Base-by-base conservation (phyloP, 2,113 vertebrate genomes). In the Clarias macrocephalus region DNA sequence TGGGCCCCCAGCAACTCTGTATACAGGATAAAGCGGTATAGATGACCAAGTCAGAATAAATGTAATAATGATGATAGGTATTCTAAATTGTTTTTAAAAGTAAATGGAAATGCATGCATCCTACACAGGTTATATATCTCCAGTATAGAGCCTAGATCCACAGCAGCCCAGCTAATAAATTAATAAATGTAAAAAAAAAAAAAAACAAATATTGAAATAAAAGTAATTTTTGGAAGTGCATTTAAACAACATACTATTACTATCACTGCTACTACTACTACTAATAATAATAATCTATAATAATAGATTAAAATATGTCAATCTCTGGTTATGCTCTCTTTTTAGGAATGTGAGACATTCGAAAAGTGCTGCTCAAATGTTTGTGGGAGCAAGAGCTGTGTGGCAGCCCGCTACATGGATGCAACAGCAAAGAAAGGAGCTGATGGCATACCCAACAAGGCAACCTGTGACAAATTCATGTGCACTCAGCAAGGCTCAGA, bases 341-440 rank as follows among this genome's bases (percentile, higher is more conserved):
- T 60, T 83, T 91, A 99, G 98, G 98, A 98, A 92, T 99, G 98
- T 0, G 97, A 99, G 92, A 94, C 96, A 25, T 96, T 96, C 68
- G 98, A 99, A 93, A 99, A 99, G 85, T 99, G 98, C 91, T 99
- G 98, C 88, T 96, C 97, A 80, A 99, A 99, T 0, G 98, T 99
- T 80, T 99, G 98, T 8, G 98, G 98, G 42, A 97, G 96, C 2
- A 96, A 92, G 87, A 99, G 98, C 28, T 99, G 98, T 0, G 98
- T 99, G 91, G 97, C 98, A 0, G 97, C 98, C 54, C 96, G 98
- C 4, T 97, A 97, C 90, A 88, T 97, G 93, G 96, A 97, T 0
- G 42, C 94, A 83, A 95, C 94, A 79, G 96, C 96, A 11, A 96
- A 94, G 66, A 97, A 96, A 85, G 96, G 96, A 28, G 96, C 97